phyloP scores from a whole-genome alignment of 1,140 invertebrate genomes.

The Drosophila ercepeae region DNA sequence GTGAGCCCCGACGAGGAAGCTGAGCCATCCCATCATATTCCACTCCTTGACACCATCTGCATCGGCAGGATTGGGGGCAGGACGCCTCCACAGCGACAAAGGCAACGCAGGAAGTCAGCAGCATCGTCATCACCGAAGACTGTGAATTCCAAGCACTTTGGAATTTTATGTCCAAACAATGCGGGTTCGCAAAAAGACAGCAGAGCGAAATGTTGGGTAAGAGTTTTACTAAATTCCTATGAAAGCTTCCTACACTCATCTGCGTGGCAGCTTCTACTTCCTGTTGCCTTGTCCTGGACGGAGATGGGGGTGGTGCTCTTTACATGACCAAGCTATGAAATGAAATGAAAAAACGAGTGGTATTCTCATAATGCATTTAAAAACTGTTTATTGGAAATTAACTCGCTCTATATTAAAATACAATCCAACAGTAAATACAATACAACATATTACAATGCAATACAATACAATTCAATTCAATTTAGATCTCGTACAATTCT shows the following conservation, averaged over 20 bases:
- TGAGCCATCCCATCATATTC: background rate
- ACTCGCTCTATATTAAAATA: constrained; percentile 79
- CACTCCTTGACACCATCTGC: background rate
- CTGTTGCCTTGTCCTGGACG: too few species aligned
- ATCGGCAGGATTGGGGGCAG: background rate
- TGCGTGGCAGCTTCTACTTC: background rate
- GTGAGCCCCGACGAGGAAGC: constrained; percentile 38
- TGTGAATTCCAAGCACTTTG: constrained; percentile 76
- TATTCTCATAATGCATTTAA: constrained; percentile 62
- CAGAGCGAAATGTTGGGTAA: constrained; percentile 62
- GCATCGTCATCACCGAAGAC: constrained; percentile 37
- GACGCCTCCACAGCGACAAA: background rate
- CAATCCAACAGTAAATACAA: constrained; percentile 82
- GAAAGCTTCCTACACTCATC: constrained; percentile 8
- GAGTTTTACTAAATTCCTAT: constrained; percentile 74
- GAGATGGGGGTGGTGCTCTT: too few species aligned
- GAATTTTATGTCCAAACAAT: constrained; percentile 77
- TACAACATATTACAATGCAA: constrained; percentile 77
- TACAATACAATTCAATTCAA: constrained; percentile 64
- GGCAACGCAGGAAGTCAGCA: constrained; percentile 4
- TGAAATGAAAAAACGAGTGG: constrained; percentile 2
- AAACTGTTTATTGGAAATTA: constrained; percentile 78
- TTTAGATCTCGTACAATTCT: constrained; percentile 15
- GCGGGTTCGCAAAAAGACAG: constrained; percentile 68
- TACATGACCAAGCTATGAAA: too few species aligned